Conservation (phyloP, 2,113 vertebrate genomes). For the Psettodes erumei region DNA sequence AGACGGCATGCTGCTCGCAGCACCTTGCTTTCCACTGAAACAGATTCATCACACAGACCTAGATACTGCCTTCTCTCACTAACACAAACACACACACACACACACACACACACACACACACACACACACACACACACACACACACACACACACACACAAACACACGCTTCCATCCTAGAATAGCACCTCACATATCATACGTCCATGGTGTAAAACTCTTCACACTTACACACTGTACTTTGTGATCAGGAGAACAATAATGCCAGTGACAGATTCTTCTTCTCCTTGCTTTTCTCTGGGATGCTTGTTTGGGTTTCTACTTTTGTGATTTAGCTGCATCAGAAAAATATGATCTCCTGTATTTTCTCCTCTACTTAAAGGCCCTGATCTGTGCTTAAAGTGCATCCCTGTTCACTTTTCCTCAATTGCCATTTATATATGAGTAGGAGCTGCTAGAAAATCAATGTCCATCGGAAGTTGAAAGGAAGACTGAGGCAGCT, state of each 20-base stretch:
- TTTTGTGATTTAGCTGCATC: slow-evolving; percentile 2
- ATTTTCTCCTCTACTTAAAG: slow-evolving; percentile 22
- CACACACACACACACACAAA: slow-evolving; percentile 28
- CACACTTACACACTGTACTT: slow-evolving; percentile 65
- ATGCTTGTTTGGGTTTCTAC: neutral
- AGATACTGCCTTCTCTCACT: slow-evolving; percentile 62
- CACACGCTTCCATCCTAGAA: slow-evolving; percentile 57
- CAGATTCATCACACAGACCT: slow-evolving; percentile 80
- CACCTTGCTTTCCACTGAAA: slow-evolving; percentile 73
- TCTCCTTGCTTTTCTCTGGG: neutral
- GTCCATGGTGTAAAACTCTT: slow-evolving; percentile 57
- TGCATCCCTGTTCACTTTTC: slow-evolving; percentile 20
- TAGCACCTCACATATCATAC: slow-evolving; percentile 64
- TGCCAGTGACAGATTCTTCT: slow-evolving; percentile 22
- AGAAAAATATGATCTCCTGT: neutral
- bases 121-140: slow-evolving; percentile 27
- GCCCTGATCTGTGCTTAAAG: slow-evolving; percentile 21
- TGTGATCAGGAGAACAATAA: slow-evolving; percentile 65
- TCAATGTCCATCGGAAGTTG: slow-evolving; percentile 71
- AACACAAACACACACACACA: slow-evolving; percentile 26
- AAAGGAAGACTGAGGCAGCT: slow-evolving; percentile 62
- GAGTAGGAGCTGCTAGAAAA: slow-evolving; percentile 64
- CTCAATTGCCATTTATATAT: slow-evolving; percentile 52
- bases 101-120: slow-evolving; percentile 15
- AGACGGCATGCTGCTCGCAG: slow-evolving; percentile 75